phyloP scores from a whole-genome alignment of 2,888 invertebrate species.

The Orchestes rusci region DNA sequence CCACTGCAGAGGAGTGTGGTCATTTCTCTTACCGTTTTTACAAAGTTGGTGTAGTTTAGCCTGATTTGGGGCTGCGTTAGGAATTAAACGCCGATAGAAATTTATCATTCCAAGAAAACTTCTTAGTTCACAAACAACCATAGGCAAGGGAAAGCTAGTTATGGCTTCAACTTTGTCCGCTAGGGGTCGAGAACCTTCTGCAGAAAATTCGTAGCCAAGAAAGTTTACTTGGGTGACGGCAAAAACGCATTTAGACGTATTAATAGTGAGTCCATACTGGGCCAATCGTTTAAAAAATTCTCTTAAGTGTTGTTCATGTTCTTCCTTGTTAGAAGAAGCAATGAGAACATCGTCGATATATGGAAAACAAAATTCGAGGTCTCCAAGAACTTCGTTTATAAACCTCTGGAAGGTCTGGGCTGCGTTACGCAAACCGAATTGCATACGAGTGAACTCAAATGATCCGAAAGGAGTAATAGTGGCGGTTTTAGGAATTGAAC shows the following conservation, averaged over 20 bases:
- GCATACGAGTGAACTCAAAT: conserved; percentile 1
- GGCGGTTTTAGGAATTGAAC: conserved; percentile 3
- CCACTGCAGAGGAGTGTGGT: conserved; percentile 1
- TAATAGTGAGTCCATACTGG: conserved; percentile 6
- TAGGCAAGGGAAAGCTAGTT: conserved; percentile 4
- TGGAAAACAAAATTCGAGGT: not conserved
- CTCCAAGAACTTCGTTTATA: not conserved
- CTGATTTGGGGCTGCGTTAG: conserved; percentile 1
- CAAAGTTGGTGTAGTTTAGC: not conserved
- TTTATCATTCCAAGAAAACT: conserved; percentile 8
- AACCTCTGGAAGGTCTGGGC: conserved; percentile 1
- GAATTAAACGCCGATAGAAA: conserved; percentile 4
- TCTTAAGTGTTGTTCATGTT: not conserved
- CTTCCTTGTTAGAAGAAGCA: not conserved
- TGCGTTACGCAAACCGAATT: conserved; percentile 4
- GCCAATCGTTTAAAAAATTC: not conserved
- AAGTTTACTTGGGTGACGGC: conserved; percentile 9
- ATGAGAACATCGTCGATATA: conserved; percentile 1
- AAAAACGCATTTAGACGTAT: conserved; percentile 11
- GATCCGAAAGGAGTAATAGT: not conserved
- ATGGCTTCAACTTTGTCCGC: conserved; percentile 10
- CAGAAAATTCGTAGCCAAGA: conserved; percentile 5
- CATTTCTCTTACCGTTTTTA: conserved; percentile 6
- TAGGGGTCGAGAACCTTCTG: conserved; percentile 6
- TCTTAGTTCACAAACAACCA: not conserved